Evolutionary conservation across 2,797 vertebrate species (phyloP).

Genomic region (Propithecus deckenii): DNA sequence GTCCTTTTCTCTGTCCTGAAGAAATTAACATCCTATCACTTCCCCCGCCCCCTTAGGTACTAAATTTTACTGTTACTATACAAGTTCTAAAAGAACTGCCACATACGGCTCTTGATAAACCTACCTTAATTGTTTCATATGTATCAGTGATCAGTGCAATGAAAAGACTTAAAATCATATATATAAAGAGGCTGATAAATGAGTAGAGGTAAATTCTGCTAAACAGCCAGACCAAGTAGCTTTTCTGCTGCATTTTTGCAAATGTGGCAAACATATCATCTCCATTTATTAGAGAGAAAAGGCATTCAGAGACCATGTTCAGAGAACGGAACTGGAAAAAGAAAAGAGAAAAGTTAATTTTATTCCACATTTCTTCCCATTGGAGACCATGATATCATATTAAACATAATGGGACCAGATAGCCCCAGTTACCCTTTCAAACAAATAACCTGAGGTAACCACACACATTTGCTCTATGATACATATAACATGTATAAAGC

Average conservation of each 20-base stretch:
- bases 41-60: neutral
- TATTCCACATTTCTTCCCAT: neutral
- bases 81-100: neutral
- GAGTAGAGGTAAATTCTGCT: conserved; percentile 96
- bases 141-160: conserved; percentile 97
- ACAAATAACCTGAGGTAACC: neutral
- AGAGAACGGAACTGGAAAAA: conserved; percentile 92
- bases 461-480: neutral
- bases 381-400: neutral
- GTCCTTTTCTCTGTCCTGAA: neutral
- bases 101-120: neutral
- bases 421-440: neutral
- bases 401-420: neutral
- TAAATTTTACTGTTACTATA: neutral
- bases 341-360: neutral
- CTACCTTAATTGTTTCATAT: conserved; percentile 97
- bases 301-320: conserved; percentile 93
- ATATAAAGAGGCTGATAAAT: conserved; percentile 97
- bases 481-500: no score
- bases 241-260: conserved; percentile 91
- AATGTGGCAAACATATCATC: conserved; percentile 97
- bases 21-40: neutral
- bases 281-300: conserved; percentile 96
- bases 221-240: conserved; percentile 95
- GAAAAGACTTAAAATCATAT: conserved; percentile 98